Percentiles rank a stretch among this genome's conserved stretches.
Evolutionary conservation across 2,888 invertebrate genomes (phyloP).

Genomic region (Calephelis perditalis): DNA sequence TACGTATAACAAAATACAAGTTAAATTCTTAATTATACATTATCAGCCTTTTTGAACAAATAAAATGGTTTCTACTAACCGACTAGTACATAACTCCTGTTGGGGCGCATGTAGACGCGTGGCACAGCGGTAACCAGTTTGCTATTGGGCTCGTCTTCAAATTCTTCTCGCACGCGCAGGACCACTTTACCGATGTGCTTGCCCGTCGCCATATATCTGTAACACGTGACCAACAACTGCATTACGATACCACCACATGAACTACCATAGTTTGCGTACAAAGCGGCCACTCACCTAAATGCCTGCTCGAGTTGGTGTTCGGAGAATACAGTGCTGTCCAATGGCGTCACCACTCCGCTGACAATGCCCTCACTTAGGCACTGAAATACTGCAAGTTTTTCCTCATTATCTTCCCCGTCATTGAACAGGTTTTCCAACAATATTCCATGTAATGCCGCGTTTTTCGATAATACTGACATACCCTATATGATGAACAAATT

Average conservation of each 20-base stretch:
- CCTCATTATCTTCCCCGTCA: slow-evolving; percentile 73
- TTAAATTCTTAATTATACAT: no score
- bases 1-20: no score
- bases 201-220: slow-evolving; percentile 94
- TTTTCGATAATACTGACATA: slow-evolving; percentile 97
- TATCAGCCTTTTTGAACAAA: no score
- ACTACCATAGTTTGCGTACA: no score
- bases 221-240: background rate
- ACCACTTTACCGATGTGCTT: slow-evolving; percentile 98
- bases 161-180: slow-evolving; percentile 92
- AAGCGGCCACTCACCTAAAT: slow-evolving; percentile 77
- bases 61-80: background rate
- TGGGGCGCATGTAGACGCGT: background rate
- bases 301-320: slow-evolving; percentile 94
- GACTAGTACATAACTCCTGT: background rate
- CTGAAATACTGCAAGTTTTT: slow-evolving; percentile 85
- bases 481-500: slow-evolving; percentile 67
- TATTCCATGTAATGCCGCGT: slow-evolving; percentile 98
- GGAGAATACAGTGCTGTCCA: slow-evolving; percentile 91
- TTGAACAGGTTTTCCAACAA: slow-evolving; percentile 95
- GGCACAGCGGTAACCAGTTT: background rate
- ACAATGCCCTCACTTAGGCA: slow-evolving; percentile 92
- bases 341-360: slow-evolving; percentile 91
- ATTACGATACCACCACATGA: no score
- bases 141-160: slow-evolving; percentile 65